Evolutionary conservation across 2,113 vertebrate genomes (phyloP).

Genomic region (Shinisaurus crocodilurus): DNA sequence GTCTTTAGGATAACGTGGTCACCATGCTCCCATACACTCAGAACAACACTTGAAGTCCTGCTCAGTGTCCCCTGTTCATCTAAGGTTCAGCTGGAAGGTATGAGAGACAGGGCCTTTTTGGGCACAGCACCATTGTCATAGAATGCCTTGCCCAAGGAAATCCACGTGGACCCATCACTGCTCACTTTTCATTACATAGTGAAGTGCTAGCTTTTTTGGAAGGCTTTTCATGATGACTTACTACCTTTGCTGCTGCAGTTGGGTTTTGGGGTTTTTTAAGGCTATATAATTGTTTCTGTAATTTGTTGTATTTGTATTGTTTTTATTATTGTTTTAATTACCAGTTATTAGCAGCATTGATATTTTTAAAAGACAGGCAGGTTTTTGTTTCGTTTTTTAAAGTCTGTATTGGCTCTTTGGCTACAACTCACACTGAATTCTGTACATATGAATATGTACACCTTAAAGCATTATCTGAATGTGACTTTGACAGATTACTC

Average conservation of each 20-base stretch:
- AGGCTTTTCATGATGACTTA: neutral
- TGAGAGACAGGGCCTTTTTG: too few relatives aligned
- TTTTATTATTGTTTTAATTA: neutral
- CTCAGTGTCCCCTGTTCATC: neutral
- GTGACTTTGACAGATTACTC: neutral
- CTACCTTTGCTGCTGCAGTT: neutral
- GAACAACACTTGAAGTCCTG: neutral
- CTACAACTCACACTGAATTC: neutral
- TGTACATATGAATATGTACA: neutral
- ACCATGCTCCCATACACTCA: neutral
- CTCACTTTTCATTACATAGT: neutral
- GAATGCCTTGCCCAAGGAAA: too few relatives aligned
- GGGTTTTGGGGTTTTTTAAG: neutral
- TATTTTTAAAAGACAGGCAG: neutral
- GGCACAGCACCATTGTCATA: too few relatives aligned
- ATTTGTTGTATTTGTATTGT: neutral
- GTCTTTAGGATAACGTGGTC: neutral
- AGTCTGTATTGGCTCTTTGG: neutral
- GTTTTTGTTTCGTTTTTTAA: neutral
- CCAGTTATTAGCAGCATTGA: neutral
- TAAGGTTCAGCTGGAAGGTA: neutral
- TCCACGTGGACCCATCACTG: too few relatives aligned
- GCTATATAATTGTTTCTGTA: neutral
- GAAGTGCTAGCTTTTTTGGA: neutral
- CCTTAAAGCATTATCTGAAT: neutral